Conservation (phyloP, 2,113 vertebrate genomes). For the Laticauda laticaudata region DNA sequence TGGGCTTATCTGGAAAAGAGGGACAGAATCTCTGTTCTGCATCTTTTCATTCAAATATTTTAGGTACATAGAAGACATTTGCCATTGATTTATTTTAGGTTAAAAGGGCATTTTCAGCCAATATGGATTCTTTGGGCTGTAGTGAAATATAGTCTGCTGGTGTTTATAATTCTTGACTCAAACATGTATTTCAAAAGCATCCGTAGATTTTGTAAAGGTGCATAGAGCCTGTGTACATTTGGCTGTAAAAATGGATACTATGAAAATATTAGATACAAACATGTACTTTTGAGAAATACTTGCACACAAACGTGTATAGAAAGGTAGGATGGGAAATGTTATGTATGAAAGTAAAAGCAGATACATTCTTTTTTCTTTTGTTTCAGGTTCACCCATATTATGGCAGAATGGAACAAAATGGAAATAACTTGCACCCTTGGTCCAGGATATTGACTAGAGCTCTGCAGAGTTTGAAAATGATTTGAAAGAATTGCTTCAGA, state of each 20-base stretch:
- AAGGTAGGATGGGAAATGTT: not conserved
- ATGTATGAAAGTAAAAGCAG: not conserved
- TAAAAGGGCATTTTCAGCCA: not conserved
- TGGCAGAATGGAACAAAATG: not conserved
- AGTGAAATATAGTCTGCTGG: not conserved
- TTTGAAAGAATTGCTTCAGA: not conserved
- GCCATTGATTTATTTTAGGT: not conserved
- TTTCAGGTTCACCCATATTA: not conserved
- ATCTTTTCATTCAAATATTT: not conserved
- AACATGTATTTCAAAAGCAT: not conserved
- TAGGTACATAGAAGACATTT: not conserved
- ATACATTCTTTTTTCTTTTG: not conserved
- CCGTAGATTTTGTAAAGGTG: not conserved
- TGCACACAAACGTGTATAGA: not conserved
- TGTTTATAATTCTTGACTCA: not conserved
- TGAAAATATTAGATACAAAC: not conserved
- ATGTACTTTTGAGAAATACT: not conserved
- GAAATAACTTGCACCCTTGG: not conserved
- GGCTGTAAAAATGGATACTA: not conserved
- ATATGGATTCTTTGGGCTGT: not conserved
- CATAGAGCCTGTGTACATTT: not conserved
- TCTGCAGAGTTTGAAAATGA: not conserved
- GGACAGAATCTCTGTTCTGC: not conserved
- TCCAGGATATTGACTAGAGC: not conserved
- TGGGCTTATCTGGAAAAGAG: not conserved